Evolutionary conservation across 2,113 vertebrate genomes (phyloP).

Genomic region (Burhinus oedicnemus): DNA sequence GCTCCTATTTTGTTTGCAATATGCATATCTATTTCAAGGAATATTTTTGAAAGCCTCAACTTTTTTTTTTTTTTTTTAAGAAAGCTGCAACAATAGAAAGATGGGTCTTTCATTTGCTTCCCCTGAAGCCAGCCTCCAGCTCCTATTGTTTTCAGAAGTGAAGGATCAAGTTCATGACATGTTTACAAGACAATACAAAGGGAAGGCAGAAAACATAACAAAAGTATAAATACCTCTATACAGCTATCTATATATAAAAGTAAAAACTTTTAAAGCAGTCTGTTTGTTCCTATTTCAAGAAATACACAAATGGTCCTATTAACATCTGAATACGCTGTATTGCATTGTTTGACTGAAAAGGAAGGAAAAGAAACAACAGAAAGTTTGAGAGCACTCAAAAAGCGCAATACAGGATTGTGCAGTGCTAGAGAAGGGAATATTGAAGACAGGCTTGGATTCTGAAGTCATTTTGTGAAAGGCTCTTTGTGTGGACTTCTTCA

Average conservation of each 20-base stretch:
- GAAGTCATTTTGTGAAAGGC: not conserved
- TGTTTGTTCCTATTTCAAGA: conserved; percentile 1
- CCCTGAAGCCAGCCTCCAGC: not conserved
- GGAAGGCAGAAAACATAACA: conserved; percentile 38
- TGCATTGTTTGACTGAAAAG: not conserved
- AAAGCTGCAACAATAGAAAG: not conserved
- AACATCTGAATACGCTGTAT: not conserved
- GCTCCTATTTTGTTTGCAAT: not conserved
- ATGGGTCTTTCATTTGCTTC: not conserved
- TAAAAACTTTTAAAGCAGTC: not conserved
- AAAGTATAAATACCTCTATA: conserved; percentile 32
- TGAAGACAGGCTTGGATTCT: not conserved
- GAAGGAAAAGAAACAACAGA: not conserved
- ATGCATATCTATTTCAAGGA: not conserved
- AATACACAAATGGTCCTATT: not conserved
- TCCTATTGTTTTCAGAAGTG: conserved; percentile 40
- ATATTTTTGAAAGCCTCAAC: not conserved
- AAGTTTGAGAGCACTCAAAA: not conserved
- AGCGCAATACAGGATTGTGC: not conserved
- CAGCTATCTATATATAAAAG: conserved; percentile 5
- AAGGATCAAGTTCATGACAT: not conserved
- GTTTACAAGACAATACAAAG: conserved; percentile 46
- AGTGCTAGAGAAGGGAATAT: not conserved
- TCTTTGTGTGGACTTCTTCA: not conserved
- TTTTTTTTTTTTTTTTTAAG: not conserved